phyloP scores from a whole-genome alignment of 2,113 vertebrate species.

The Chaetodon auriga region DNA sequence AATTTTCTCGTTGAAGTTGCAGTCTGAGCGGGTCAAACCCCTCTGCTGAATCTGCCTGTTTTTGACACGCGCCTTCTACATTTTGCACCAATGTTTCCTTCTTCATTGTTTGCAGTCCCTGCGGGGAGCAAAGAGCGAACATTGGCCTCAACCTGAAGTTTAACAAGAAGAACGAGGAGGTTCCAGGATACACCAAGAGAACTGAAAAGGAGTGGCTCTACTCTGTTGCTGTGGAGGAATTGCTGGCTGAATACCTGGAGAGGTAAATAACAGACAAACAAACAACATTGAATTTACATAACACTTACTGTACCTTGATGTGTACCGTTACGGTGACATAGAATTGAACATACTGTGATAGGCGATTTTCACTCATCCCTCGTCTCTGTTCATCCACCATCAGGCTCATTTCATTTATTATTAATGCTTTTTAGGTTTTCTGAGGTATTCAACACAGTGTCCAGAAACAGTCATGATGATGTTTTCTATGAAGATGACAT shows the following conservation, averaged over 20 bases:
- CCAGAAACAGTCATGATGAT: conserved; percentile 95
- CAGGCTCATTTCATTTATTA: not conserved
- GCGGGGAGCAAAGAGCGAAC: conserved; percentile 96
- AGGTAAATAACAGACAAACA: conserved; percentile 79
- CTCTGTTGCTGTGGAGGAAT: conserved; percentile 93
- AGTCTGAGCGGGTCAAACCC: too few species aligned
- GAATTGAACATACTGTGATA: not conserved
- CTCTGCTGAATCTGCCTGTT: too few species aligned
- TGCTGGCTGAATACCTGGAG: conserved; percentile 95
- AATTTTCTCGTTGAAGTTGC: not conserved
- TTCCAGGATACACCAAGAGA: conserved; percentile 97
- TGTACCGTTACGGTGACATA: too few species aligned
- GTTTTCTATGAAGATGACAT: conserved; percentile 98
- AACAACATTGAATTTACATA: too few species aligned
- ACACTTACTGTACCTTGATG: too few species aligned
- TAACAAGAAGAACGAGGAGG: conserved; percentile 99
- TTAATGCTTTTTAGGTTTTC: conserved; percentile 85
- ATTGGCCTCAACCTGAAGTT: conserved; percentile 98
- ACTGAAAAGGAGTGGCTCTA: conserved; percentile 98
- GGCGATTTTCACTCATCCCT: not conserved
- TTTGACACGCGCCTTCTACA: too few species aligned
- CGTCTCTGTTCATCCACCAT: not conserved
- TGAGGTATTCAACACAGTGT: conserved; percentile 91
- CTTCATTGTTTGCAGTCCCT: conserved; percentile 85
- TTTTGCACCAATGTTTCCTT: not conserved